Conservation (phyloP, 2,113 vertebrate species). For the Pelobates fuscus region DNA sequence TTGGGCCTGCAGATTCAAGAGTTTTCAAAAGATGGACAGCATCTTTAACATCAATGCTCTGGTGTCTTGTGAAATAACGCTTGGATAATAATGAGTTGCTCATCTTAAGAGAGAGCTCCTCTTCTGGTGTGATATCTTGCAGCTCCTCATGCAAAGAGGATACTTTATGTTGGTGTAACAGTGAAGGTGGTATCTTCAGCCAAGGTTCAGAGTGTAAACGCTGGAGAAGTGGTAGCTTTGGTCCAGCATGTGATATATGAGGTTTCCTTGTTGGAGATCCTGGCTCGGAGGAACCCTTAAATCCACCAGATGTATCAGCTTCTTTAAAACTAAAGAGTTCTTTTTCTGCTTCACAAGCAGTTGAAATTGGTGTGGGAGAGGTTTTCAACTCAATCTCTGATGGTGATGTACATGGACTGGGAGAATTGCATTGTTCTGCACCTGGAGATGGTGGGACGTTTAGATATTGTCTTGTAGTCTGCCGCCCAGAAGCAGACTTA, state of each 20-base stretch:
- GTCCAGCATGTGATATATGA: constrained; percentile 50
- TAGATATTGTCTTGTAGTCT: constrained; percentile 82
- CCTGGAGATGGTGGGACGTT: constrained; percentile 78
- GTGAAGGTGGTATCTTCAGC: constrained; percentile 68
- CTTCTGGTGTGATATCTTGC: constrained; percentile 68
- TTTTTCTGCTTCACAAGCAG: constrained; percentile 59
- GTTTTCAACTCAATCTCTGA: constrained; percentile 70
- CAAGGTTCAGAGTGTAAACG: constrained; percentile 70
- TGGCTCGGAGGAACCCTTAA: constrained; percentile 55
- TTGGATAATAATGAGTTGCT: constrained; percentile 61
- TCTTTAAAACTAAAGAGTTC: constrained; percentile 66
- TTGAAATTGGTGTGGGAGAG: constrained; percentile 55
- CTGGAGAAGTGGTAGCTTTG: constrained; percentile 66
- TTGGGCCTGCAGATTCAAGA: constrained; percentile 65
- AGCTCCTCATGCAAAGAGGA: constrained; percentile 75
- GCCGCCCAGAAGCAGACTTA: constrained; percentile 74
- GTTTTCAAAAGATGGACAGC: constrained; percentile 67
- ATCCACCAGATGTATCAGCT: constrained; percentile 45
- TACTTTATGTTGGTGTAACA: constrained; percentile 74
- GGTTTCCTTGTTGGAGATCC: constrained; percentile 64
- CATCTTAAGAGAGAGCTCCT: constrained; percentile 70
- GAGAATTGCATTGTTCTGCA: constrained; percentile 59
- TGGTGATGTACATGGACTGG: constrained; percentile 63
- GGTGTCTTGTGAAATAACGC: constrained; percentile 68
- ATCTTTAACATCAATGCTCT: constrained; percentile 80